phyloP scores from a whole-genome alignment of 2,113 vertebrate species.

The Hypocryptadius cinnamomeus region DNA sequence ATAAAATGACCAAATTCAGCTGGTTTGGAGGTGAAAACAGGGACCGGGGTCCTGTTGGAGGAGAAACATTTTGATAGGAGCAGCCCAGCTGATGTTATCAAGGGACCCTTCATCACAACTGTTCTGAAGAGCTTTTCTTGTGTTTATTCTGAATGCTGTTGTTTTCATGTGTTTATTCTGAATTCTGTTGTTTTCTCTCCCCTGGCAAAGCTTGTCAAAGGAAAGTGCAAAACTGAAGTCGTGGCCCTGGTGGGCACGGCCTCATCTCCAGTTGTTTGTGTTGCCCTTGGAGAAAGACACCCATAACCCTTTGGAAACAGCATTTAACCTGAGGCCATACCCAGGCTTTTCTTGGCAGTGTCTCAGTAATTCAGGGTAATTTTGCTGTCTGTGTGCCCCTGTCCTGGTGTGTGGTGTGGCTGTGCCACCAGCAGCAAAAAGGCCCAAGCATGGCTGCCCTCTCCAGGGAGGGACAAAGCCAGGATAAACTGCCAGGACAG shows the following conservation, averaged over 20 bases:
- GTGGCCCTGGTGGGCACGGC: background rate
- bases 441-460: rapidly evolving
- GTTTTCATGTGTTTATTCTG: background rate
- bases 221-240: background rate
- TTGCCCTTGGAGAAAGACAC: background rate
- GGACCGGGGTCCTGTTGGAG: background rate
- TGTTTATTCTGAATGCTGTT: background rate
- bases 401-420: background rate
- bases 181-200: background rate
- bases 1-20: background rate
- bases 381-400: background rate
- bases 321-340: rapidly evolving
- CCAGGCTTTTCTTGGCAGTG: background rate
- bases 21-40: background rate
- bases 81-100: background rate
- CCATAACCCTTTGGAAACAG: background rate
- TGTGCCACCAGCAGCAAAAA: too few relatives aligned
- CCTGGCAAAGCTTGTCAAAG: background rate
- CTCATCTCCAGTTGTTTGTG: rapidly evolving
- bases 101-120: background rate
- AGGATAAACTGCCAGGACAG: background rate
- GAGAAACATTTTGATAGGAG: background rate
- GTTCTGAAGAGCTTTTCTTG: background rate
- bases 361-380: rapidly evolving
- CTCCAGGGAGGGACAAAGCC: background rate